phyloP scores from a whole-genome alignment of 1,140 invertebrate genomes.

The Drosophila seguyi region DNA sequence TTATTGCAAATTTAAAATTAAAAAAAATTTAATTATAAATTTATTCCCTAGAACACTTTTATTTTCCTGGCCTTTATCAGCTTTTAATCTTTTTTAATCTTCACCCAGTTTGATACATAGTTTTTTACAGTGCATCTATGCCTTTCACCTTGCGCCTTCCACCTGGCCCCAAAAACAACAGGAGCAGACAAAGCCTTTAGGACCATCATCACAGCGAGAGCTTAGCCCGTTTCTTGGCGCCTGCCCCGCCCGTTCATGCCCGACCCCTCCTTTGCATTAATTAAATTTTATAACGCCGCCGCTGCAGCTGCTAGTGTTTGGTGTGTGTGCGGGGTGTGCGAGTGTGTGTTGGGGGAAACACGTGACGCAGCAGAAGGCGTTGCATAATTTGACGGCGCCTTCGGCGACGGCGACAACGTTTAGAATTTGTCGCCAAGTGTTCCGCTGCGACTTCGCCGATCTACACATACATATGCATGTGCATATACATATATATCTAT shows the following conservation, averaged over 20 bases:
- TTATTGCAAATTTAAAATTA: no score
- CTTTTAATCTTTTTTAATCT: not conserved
- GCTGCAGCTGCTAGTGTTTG: conserved; percentile 43
- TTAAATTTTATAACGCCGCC: conserved; percentile 75
- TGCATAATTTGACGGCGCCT: conserved; percentile 70
- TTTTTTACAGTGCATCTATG: conserved; percentile 1
- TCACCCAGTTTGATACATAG: not conserved
- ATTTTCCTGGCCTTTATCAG: not conserved
- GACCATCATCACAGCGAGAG: conserved; percentile 33
- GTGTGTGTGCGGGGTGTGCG: conserved; percentile 6
- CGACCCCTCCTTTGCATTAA: conserved; percentile 53
- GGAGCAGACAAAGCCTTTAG: conserved; percentile 50
- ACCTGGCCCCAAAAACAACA: conserved; percentile 52
- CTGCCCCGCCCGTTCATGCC: conserved; percentile 8
- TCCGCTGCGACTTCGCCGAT: conserved; percentile 5
- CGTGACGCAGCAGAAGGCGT: conserved; percentile 67
- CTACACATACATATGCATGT: not conserved
- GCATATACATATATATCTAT: not conserved
- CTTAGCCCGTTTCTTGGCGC: conserved; percentile 42
- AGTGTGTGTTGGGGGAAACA: conserved; percentile 46
- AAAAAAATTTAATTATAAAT: no score
- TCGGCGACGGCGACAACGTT: conserved; percentile 50
- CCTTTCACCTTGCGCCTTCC: conserved; percentile 24
- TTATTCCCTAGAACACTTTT: no score
- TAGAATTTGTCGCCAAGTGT: conserved; percentile 59